Evolutionary conservation across 2,113 vertebrate genomes (phyloP), one percentile per base, ranked within the genome.

Genomic region (Aegithalos caudatus): DNA sequence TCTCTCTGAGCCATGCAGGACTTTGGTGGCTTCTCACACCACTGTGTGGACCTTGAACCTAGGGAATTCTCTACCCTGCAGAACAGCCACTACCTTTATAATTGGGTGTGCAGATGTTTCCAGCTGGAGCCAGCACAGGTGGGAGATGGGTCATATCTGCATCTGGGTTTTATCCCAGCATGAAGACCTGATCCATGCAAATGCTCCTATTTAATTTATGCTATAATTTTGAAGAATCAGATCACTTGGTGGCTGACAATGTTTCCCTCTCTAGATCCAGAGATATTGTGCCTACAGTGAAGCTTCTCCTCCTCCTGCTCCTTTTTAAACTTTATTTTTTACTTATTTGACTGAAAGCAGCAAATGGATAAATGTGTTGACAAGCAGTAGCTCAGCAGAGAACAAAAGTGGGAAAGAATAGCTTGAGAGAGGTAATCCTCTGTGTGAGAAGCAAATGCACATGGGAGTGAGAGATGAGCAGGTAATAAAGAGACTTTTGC

Each of bases 391-490:
- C 88, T 92, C 78, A 88, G 87, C 69, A 81, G 77, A 93, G 85
- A 95, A 90, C 56, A 94, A 85, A 96, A 86, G 90, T 89, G 25
- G 69, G 48, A 53, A 69, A 83, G 90, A 97, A 77, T 67, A 97
- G 81, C 91, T 92, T 96, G 95, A 80, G 91, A 92, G 71, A 94
- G 70, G 62, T 78, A 96, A 85, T 95, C 86, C 94, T 87, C 81
- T 57, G 58, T 2, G 8, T 76, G 57, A 88, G 81, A 67, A 72
- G 72, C 16, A 61, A 92, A 93, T 67, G 74, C 44, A 70, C 73
- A 89, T 14, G 33, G 80, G 91, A 94, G 76, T 25, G 82, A 91
- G 79, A 90, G 83, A 86, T 60, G 92, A 84, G 64, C 69, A 86
- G 89, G 80, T 94, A 90, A 90, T 90, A 82, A 92, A 95, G 38